Evolutionary conservation across 2,113 vertebrate species (phyloP).

Genomic region (Chiloscyllium plagiosum): DNA sequence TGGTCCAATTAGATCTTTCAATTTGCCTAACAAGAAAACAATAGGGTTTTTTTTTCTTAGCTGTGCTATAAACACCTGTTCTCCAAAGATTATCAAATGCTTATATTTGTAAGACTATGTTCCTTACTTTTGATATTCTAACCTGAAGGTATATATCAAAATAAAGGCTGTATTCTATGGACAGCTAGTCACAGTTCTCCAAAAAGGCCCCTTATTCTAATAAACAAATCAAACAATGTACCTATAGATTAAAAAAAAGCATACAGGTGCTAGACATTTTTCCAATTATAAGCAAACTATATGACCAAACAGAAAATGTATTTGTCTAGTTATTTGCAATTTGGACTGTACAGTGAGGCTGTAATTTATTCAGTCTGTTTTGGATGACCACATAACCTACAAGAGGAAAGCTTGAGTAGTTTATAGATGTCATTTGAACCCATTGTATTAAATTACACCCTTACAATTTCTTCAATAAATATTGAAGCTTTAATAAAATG

Average conservation of each 20-base stretch:
- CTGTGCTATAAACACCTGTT: not conserved
- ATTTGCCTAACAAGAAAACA: no score
- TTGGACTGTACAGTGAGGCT: not conserved
- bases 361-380: not conserved
- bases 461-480: conserved; percentile 12
- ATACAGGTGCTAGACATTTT: not conserved
- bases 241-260: not conserved
- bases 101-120: not conserved
- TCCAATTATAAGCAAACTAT: not conserved
- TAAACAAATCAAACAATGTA: not conserved
- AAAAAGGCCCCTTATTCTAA: not conserved
- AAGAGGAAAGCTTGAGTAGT: not conserved
- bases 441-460: not conserved
- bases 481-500: not conserved
- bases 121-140: not conserved
- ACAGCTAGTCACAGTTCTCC: not conserved
- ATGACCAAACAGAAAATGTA: not conserved
- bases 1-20: no score
- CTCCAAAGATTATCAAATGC: not conserved
- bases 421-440: not conserved
- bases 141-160: not conserved
- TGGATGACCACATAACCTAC: not conserved
- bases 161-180: not conserved
- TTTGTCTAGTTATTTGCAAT: not conserved
- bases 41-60: not conserved